Evolutionary conservation across 2,888 invertebrate species (phyloP), one percentile per base, ranked within the genome.

Genomic region (Cosmopolites sordidus): DNA sequence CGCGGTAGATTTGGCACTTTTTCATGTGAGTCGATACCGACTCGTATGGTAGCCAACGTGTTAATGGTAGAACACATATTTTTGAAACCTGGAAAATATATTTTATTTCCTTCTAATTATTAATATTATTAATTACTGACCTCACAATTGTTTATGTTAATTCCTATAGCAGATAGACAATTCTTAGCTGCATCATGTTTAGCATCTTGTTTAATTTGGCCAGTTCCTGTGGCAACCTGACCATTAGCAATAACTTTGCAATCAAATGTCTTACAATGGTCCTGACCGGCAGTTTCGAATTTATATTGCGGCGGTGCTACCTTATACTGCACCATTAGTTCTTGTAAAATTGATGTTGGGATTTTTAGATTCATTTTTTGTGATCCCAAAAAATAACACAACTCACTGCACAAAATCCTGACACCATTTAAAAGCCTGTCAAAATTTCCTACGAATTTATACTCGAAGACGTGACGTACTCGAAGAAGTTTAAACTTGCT

Each of bases 331-430:
- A 46, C 56, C 47, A 51, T 37, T 6, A 58, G 45, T 55, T 62
- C 62, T 58, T 62, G 58, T 16, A 62, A 47, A 38, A 61, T 38
- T 3, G 62, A 62, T 42, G 61, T 53, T 9, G 62, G 57, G n/a
- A 57, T 60, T 61, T 60, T 62, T 3, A n/a, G n/a, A n/a, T n/a
- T n/a, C n/a, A n/a, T n/a, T n/a, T n/a, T n/a, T n/a, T n/a, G n/a
- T n/a, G n/a, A n/a, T n/a, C n/a, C n/a, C n/a, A n/a, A n/a, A n/a
- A n/a, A n/a, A n/a, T n/a, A n/a, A n/a, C n/a, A n/a, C n/a, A n/a
- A n/a, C n/a, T n/a, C n/a, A n/a, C n/a, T n/a, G n/a, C n/a, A n/a
- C n/a, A n/a, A n/a, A n/a, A n/a, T n/a, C n/a, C n/a, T n/a, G n/a
- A n/a, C n/a, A n/a, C n/a, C n/a, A n/a, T n/a, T n/a, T n/a, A n/a